These are phyloP conservation scores for Sakesphorus luctuosus DNA, from an alignment of 2,113 vertebrate genomes.

Conservation along the genomic window DNA sequence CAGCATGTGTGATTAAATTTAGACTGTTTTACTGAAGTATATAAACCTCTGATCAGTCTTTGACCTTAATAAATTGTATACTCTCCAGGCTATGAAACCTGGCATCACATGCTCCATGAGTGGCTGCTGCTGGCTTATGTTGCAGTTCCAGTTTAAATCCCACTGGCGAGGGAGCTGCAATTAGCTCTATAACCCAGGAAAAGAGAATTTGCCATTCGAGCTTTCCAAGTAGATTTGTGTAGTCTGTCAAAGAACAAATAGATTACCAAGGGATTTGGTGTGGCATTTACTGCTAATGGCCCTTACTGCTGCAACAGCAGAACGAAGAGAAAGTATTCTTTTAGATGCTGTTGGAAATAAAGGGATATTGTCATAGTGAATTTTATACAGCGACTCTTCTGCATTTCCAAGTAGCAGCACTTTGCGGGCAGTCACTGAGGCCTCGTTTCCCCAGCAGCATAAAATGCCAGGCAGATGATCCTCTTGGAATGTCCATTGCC, in stretches of 20 bases:
- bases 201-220: neutral
- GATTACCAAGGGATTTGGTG: constrained; percentile 19
- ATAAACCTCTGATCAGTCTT: neutral
- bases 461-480: neutral
- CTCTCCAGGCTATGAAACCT: neutral
- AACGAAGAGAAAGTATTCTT: constrained; percentile 7
- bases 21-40: neutral
- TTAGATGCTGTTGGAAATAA: neutral
- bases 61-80: neutral
- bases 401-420: neutral
- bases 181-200: constrained; percentile 21
- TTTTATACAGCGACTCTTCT: neutral
- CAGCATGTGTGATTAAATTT: neutral
- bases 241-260: constrained; percentile 24
- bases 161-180: neutral
- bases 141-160: constrained; percentile 27
- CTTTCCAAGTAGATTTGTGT: constrained; percentile 47
- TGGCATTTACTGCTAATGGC: constrained; percentile 13
- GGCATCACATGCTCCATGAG: neutral
- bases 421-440: neutral
- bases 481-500: neutral
- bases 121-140: neutral
- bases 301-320: neutral
- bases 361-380: neutral
- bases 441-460: neutral